Conservation (phyloP, 2,888 invertebrate species). For the Esperia sulphurella region DNA sequence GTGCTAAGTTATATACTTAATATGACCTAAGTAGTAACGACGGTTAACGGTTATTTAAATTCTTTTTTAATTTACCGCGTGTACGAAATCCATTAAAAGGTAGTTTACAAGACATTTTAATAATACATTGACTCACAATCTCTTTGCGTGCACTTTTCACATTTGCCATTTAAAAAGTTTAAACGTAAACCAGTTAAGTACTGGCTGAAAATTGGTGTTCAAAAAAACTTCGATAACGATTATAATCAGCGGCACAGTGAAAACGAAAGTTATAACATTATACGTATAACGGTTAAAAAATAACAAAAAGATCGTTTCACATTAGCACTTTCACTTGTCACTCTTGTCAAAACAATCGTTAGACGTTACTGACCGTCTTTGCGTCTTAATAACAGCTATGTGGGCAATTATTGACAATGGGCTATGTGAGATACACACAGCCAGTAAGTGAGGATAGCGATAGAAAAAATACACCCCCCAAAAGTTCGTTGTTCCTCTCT, state of each 20-base stretch:
- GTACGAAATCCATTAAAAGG: no score
- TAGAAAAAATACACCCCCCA: no score
- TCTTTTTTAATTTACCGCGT: no score
- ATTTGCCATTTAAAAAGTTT: not conserved
- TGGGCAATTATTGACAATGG: slow-evolving; percentile 6
- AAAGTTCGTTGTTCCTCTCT: no score
- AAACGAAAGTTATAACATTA: slow-evolving; percentile 22
- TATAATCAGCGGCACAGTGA: slow-evolving; percentile 14
- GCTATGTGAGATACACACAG: not conserved
- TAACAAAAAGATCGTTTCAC: slow-evolving; percentile 8
- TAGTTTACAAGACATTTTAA: no score
- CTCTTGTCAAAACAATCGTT: slow-evolving; percentile 24
- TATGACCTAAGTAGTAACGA: no score
- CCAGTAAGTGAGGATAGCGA: not conserved
- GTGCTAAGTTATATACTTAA: no score
- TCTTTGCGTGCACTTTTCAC: not conserved
- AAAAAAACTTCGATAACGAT: slow-evolving; percentile 1
- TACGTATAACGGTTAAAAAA: slow-evolving; percentile 12
- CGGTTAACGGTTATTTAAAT: no score
- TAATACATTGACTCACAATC: no score
- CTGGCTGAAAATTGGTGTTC: not conserved
- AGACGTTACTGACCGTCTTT: not conserved
- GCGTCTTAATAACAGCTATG: slow-evolving; percentile 1
- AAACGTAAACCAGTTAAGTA: not conserved
- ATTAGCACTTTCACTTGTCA: slow-evolving; percentile 25